These are phyloP conservation scores for Otolemur crassicaudatus DNA, from an alignment of 2,797 vertebrate genomes.

Conservation along the genomic window DNA sequence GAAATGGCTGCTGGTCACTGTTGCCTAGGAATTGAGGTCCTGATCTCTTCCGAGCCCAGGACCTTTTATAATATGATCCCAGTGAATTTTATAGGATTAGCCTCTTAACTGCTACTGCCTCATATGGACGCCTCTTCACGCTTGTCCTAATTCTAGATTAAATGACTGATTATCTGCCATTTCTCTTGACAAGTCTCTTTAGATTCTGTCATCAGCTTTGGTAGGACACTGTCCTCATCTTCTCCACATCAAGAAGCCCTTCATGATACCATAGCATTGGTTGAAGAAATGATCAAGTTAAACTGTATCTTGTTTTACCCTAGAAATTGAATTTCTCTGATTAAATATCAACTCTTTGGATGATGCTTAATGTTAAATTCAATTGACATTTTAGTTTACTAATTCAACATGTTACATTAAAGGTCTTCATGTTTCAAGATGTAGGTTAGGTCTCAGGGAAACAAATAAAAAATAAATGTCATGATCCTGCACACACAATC, in stretches of 20 bases:
- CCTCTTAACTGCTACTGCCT: neutral
- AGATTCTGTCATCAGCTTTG: neutral
- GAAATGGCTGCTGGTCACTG: neutral
- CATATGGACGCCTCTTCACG: neutral
- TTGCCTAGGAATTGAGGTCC: neutral
- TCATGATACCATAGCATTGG: neutral
- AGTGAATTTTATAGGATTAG: neutral
- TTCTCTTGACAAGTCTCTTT: neutral
- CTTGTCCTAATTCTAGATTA: neutral
- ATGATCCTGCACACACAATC: neutral
- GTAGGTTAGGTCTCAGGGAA: neutral
- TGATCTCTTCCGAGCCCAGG: neutral
- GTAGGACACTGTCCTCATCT: neutral
- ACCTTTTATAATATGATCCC: neutral
- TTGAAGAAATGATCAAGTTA: neutral
- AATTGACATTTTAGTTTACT: conserved; percentile 7
- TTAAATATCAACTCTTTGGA: neutral
- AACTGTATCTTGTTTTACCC: neutral
- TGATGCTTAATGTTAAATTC: neutral
- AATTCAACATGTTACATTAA: neutral
- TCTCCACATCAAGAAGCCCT: neutral
- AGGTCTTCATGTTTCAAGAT: neutral
- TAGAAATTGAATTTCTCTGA: conserved; percentile 28
- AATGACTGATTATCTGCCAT: neutral
- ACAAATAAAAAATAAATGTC: neutral